Evolutionary conservation across 2,113 vertebrate species (phyloP).

Genomic region (Eclectus roratus): DNA sequence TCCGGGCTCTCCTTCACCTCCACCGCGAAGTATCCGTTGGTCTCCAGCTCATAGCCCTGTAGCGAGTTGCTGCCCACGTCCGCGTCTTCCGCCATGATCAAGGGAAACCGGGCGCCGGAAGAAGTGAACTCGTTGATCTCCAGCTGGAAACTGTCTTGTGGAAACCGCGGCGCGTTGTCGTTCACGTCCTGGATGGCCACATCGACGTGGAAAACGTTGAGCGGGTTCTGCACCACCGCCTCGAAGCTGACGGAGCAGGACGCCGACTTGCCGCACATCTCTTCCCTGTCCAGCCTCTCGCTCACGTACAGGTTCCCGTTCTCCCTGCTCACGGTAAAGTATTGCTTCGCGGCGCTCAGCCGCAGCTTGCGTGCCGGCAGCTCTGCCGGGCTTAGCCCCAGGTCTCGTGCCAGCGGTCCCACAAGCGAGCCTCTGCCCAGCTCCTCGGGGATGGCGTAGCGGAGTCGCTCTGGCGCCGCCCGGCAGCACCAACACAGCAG

Average conservation of each 20-base stretch:
- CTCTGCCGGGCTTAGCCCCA: no score
- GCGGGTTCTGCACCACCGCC: conserved; percentile 66
- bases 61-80: no score
- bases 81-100: no score
- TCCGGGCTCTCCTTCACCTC: no score
- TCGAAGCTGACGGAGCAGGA: conserved; percentile 72
- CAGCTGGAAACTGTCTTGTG: no score
- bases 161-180: background rate
- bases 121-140: no score
- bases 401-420: no score
- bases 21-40: background rate
- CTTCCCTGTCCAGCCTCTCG: conserved; percentile 61
- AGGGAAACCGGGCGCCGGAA: no score
- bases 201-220: conserved; percentile 59
- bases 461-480: fast-evolving
- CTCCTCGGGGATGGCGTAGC: no score
- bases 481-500: no score
- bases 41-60: background rate
- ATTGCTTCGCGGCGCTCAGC: background rate
- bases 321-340: conserved; percentile 52
- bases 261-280: conserved; percentile 58
- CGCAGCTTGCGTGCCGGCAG: no score
- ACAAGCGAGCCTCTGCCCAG: no score
- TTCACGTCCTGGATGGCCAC: conserved; percentile 67
- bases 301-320: conserved; percentile 42